A percentile compares a stretch with the other conserved stretches of the same genome.
phyloP scores from a whole-genome alignment of 2,113 vertebrate genomes.

The Spea bombifrons region DNA sequence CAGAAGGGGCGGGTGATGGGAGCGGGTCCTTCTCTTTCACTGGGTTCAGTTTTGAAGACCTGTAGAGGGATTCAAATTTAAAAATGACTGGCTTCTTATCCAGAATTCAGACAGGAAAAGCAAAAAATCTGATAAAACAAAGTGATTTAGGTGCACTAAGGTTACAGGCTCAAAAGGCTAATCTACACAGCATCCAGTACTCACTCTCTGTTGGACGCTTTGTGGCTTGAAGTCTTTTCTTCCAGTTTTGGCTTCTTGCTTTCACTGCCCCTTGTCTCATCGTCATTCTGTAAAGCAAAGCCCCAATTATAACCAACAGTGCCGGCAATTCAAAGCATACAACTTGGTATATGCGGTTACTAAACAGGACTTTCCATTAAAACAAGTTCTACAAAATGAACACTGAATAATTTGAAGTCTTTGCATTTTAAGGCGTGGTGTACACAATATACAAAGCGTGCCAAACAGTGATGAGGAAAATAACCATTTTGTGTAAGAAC shows the following conservation, averaged over 20 bases:
- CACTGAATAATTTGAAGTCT: too few species aligned
- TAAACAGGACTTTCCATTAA: too few species aligned
- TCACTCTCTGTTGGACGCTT: conserved; percentile 86
- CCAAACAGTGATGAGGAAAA: too few species aligned
- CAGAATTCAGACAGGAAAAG: too few species aligned
- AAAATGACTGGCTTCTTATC: neutral
- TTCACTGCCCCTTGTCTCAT: conserved; percentile 80
- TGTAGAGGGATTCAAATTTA: conserved; percentile 27
- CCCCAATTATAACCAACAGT: neutral
- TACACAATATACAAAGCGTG: too few species aligned
- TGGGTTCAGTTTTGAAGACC: conserved; percentile 79
- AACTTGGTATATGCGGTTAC: too few species aligned
- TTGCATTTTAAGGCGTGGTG: too few species aligned
- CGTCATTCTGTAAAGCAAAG: conserved; percentile 77
- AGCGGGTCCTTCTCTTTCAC: conserved; percentile 90
- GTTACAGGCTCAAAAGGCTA: too few species aligned
- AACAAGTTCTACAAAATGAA: too few species aligned
- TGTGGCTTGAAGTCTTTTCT: conserved; percentile 85
- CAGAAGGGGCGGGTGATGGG: conserved; percentile 82
- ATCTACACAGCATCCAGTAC: conserved; percentile 52
- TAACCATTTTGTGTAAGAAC: too few species aligned
- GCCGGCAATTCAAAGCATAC: too few species aligned
- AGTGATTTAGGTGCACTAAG: too few species aligned
- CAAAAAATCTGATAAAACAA: neutral
- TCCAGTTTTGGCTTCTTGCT: conserved; percentile 89